These are phyloP conservation scores for Pitta sordida DNA, from an alignment of 2,113 vertebrate genomes.

Conservation along the genomic window DNA sequence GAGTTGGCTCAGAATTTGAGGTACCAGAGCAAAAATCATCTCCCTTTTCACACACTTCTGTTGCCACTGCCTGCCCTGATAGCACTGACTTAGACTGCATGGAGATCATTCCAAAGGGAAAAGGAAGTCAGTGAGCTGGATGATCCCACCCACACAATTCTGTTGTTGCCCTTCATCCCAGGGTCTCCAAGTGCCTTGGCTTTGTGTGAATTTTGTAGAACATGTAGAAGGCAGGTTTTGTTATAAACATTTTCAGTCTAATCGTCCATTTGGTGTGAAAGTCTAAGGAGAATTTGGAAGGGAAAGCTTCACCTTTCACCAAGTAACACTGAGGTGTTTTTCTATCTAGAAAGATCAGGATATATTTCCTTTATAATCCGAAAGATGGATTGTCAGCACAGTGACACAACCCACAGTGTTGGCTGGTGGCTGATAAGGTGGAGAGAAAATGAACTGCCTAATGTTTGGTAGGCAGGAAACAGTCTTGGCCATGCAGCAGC, in stretches of 20 bases:
- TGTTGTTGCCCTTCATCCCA: background rate
- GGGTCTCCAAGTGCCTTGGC: background rate
- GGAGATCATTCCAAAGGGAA: background rate
- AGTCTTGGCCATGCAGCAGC: background rate
- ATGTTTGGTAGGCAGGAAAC: background rate
- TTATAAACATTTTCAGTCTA: background rate
- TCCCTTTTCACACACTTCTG: accelerated
- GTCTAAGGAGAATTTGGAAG: background rate
- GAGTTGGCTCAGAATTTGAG: background rate
- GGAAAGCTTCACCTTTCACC: background rate
- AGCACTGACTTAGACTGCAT: background rate
- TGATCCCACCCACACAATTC: background rate
- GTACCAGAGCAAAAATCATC: background rate
- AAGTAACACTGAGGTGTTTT: background rate
- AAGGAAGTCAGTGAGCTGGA: background rate
- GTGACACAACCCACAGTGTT: background rate
- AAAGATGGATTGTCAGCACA: background rate
- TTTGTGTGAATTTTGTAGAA: background rate
- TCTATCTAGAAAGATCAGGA: accelerated
- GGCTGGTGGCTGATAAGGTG: background rate
- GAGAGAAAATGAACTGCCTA: background rate
- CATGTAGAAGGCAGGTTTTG: background rate
- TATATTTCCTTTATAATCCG: background rate
- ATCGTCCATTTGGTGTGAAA: background rate
- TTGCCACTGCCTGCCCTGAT: background rate